These are phyloP conservation scores for Dicyrtoma fusca DNA, from an alignment of 2,888 invertebrate genomes.

Conservation along the genomic window DNA sequence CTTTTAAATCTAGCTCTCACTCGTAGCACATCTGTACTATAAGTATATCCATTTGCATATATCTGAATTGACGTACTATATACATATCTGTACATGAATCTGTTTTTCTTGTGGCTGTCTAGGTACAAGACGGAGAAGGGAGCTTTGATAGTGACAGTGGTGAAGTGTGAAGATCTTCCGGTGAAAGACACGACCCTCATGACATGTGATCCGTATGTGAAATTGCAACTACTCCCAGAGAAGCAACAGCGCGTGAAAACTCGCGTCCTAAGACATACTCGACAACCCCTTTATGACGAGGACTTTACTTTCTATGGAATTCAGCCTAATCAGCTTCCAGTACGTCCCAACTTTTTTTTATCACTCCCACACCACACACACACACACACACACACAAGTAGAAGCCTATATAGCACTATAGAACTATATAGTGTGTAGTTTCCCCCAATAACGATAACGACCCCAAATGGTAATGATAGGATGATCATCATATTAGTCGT, in stretches of 20 bases:
- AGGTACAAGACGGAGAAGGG: constrained; percentile 88
- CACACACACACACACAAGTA: too few species aligned
- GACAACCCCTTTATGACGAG: constrained; percentile 96
- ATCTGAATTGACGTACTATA: constrained; percentile 22
- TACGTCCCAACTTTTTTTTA: constrained; percentile 53
- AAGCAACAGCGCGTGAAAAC: constrained; percentile 98
- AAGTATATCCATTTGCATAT: neutral
- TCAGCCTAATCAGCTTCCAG: constrained; percentile 77
- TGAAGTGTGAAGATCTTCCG: constrained; percentile 85
- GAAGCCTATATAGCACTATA: too few species aligned
- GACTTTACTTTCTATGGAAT: constrained; percentile 99
- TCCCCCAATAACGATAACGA: too few species aligned
- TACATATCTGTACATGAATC: neutral
- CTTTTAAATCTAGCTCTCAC: neutral
- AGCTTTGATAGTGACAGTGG: constrained; percentile 88
- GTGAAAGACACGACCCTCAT: constrained; percentile 78
- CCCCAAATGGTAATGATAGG: too few species aligned
- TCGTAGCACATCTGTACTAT: too few species aligned
- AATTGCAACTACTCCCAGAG: constrained; percentile 94
- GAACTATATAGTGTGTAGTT: too few species aligned
- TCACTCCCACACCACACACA: too few species aligned
- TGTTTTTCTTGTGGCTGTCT: constrained; percentile 46
- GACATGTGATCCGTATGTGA: constrained; percentile 95
- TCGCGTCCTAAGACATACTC: constrained; percentile 90
- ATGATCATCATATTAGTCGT: too few species aligned